Evolutionary conservation across 2,113 vertebrate genomes (phyloP).

Genomic region (Geothlypis trichas): DNA sequence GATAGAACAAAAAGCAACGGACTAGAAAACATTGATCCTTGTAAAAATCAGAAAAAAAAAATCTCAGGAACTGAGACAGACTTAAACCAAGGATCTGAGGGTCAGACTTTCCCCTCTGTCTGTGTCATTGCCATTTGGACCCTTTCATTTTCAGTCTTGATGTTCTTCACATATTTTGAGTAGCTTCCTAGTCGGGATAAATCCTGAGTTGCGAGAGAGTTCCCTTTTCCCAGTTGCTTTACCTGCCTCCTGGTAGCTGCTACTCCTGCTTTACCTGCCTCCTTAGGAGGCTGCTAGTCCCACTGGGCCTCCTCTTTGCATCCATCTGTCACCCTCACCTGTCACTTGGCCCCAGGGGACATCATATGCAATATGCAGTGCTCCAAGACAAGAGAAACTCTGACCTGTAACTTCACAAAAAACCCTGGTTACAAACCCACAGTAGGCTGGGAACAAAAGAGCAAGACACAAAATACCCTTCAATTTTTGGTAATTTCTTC

Average conservation of each 20-base stretch:
- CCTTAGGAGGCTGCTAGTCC: not conserved
- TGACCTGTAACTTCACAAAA: not conserved
- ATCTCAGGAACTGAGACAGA: not conserved
- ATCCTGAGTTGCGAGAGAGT: not conserved
- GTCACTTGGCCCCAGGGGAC: not conserved
- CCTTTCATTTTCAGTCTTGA: not conserved
- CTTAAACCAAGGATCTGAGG: not conserved
- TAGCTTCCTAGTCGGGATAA: not conserved
- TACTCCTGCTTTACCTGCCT: not conserved
- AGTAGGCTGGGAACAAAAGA: not conserved
- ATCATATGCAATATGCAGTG: not conserved
- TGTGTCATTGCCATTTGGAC: not conserved
- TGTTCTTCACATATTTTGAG: not conserved
- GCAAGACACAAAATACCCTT: not conserved
- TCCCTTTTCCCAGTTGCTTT: not conserved
- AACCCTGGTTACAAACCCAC: fast-evolving
- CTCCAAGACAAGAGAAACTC: not conserved
- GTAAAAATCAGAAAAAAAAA: not conserved
- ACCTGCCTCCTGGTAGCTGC: not conserved
- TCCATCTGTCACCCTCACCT: fast-evolving
- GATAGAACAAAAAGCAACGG: not conserved
- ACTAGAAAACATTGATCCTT: not conserved
- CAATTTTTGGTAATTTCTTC: not conserved
- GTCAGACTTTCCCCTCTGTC: not conserved
- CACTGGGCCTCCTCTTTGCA: not conserved